Percentiles rank a stretch among this genome's conserved stretches.
phyloP scores from a whole-genome alignment of 2,113 vertebrate genomes.

The Ibidorhyncha struthersii region DNA sequence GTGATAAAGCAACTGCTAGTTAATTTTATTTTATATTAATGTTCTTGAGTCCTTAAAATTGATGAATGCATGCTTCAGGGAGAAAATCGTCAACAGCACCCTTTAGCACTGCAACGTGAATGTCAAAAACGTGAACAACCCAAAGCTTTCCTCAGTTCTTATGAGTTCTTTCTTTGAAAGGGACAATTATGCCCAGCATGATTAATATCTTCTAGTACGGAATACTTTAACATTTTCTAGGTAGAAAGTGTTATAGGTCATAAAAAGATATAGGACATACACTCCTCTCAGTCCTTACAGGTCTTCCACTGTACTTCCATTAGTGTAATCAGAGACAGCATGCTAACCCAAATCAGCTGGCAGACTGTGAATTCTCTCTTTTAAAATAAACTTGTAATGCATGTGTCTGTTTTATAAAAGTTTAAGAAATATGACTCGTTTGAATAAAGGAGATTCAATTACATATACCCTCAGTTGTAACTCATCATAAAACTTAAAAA shows the following conservation, averaged over 20 bases:
- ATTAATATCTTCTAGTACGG: background rate
- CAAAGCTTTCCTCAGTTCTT: background rate
- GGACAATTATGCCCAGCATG: background rate
- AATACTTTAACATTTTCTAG: background rate
- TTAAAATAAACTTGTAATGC: background rate
- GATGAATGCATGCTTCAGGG: background rate
- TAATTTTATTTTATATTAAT: slow-evolving; percentile 11
- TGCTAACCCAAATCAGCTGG: background rate
- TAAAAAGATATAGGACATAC: background rate
- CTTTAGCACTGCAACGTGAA: background rate
- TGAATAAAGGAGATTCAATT: background rate
- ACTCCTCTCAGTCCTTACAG: background rate
- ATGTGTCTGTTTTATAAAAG: background rate
- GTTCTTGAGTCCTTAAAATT: background rate
- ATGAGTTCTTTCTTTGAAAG: background rate
- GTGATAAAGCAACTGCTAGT: background rate
- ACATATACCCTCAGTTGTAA: background rate
- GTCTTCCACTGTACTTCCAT: too few species aligned
- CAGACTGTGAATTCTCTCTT: background rate
- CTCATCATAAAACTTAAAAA: background rate
- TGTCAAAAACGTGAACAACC: background rate
- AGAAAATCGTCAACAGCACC: background rate
- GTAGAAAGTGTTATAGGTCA: background rate
- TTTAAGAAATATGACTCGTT: background rate
- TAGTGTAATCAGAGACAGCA: background rate